Conservation (phyloP, 2,888 invertebrate species). For the Acholoe squamosa region DNA sequence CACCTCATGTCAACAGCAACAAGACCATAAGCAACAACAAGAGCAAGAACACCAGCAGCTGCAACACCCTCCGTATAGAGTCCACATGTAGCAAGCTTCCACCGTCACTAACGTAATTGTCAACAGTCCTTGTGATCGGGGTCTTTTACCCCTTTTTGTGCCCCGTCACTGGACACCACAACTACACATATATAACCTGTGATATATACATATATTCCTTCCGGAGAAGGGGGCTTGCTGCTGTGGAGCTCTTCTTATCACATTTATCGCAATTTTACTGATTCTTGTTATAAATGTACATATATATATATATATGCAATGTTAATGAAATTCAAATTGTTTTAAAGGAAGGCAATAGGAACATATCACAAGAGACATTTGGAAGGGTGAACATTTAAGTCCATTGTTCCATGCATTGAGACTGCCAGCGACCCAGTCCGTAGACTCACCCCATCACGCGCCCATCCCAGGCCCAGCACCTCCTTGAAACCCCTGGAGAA, state of each 20-base stretch:
- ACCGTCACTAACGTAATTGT: background rate
- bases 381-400: background rate
- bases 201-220: background rate
- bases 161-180: background rate
- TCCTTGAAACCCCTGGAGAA: too few species aligned
- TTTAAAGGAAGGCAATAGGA: background rate
- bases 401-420: too few species aligned
- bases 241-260: too few species aligned
- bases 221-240: background rate
- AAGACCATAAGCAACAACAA: constrained; percentile 1
- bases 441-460: too few species aligned
- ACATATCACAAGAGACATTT: background rate
- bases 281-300: background rate
- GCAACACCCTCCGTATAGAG: constrained; percentile 16
- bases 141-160: background rate
- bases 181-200: background rate
- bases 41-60: background rate
- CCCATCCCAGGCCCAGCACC: too few species aligned
- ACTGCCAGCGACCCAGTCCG: too few species aligned
- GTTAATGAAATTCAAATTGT: background rate
- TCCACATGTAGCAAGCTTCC: background rate
- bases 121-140: background rate
- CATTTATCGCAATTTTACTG: too few species aligned
- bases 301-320: background rate
- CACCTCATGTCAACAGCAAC: constrained; percentile 31